A percentile compares a stretch with the other conserved stretches of the same genome.
Evolutionary conservation across 2,888 invertebrate species (phyloP).

Genomic region (Erebia aethiops): DNA sequence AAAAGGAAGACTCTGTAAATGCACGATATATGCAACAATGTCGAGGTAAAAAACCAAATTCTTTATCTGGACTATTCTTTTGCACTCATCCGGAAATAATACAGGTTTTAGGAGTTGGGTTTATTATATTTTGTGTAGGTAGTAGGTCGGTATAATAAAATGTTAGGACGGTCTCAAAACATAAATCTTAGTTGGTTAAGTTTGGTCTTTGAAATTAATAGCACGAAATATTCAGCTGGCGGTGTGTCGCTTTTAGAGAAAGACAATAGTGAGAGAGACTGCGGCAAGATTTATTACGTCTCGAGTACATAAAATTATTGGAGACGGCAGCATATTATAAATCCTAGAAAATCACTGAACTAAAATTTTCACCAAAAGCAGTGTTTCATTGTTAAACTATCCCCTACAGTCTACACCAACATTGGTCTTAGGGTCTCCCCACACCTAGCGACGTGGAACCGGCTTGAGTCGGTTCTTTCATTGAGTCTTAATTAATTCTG

Average conservation of each 20-base stretch:
- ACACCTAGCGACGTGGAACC: no score
- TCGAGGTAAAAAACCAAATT: not conserved
- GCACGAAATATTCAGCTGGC: constrained; percentile 41
- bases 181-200: constrained; percentile 22
- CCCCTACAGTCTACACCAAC: no score
- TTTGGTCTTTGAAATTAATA: constrained; percentile 31
- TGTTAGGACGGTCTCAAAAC: constrained; percentile 15
- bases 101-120: not conserved
- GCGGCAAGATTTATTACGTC: not conserved
- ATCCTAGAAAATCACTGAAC: not conserved
- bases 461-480: no score
- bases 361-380: no score
- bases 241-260: constrained; percentile 36
- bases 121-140: not conserved
- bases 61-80: no score
- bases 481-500: no score
- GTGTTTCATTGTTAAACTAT: no score
- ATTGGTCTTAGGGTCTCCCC: no score
- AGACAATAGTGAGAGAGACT: constrained; percentile 28
- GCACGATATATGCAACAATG: not conserved
- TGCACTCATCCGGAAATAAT: no score
- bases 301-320: not conserved
- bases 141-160: not conserved
- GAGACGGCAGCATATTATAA: not conserved
- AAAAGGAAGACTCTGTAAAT: not conserved